A percentile compares a stretch with the other conserved stretches of the same genome.
Evolutionary conservation across 2,888 invertebrate genomes (phyloP).

Genomic region (Morinoia aosen): DNA sequence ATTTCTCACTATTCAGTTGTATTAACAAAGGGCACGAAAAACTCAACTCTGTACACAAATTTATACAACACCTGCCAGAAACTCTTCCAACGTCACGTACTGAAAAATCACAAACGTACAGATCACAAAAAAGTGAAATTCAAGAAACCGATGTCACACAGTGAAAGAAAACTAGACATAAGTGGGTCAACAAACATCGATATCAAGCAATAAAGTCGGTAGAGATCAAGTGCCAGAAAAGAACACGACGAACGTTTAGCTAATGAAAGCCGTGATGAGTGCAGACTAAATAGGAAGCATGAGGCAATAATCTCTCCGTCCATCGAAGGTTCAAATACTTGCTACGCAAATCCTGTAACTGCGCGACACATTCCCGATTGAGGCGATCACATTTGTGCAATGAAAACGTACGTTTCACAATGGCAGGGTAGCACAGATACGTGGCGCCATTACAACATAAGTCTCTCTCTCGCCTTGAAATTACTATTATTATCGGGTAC

Average conservation of each 20-base stretch:
- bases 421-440: background rate
- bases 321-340: background rate
- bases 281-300: background rate
- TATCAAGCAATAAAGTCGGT: background rate
- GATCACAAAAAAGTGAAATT: background rate
- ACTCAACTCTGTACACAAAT: background rate
- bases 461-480: background rate
- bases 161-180: background rate
- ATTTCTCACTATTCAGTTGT: too few species aligned
- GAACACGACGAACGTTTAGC: background rate
- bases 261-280: too few species aligned
- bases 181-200: background rate
- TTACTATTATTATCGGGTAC: background rate
- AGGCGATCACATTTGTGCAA: background rate
- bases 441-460: background rate
- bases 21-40: background rate
- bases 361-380: background rate
- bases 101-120: background rate
- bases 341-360: background rate
- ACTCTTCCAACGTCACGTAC: background rate
- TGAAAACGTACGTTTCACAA: background rate
- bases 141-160: background rate
- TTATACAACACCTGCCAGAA: constrained; percentile 22
- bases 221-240: background rate
- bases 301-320: background rate